These are phyloP conservation scores for Pelochelys cantorii DNA, from an alignment of 2,797 vertebrate genomes.

Conservation along the genomic window DNA sequence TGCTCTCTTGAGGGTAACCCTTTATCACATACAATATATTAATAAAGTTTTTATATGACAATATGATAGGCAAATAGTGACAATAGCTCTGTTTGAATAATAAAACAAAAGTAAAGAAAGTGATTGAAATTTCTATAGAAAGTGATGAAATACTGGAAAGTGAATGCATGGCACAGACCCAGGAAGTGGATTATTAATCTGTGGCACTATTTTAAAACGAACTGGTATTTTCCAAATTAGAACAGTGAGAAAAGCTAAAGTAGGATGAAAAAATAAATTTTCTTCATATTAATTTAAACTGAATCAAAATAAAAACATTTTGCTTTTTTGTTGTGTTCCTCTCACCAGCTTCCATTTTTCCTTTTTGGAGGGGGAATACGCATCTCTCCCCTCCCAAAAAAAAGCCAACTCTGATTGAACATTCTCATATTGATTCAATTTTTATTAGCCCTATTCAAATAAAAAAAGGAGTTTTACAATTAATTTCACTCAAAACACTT, in stretches of 20 bases:
- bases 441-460: background rate
- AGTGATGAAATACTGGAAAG: background rate
- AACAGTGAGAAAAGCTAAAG: background rate
- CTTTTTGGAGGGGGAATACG: background rate
- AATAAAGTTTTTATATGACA: background rate
- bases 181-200: background rate
- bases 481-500: background rate
- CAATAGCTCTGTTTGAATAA: rapidly evolving
- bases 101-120: background rate
- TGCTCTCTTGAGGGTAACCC: background rate
- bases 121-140: background rate
- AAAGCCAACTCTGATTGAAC: background rate
- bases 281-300: background rate
- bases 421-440: background rate
- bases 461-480: background rate
- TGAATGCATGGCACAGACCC: background rate
- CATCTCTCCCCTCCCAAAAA: rapidly evolving
- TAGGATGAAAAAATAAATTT: background rate
- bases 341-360: rapidly evolving
- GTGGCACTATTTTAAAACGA: background rate
- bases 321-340: background rate
- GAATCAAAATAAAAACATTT: background rate
- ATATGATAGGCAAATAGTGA: background rate
- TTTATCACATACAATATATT: background rate
- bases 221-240: background rate